Conservation (phyloP, 2,888 invertebrate species). For the Malacosoma neustria region DNA sequence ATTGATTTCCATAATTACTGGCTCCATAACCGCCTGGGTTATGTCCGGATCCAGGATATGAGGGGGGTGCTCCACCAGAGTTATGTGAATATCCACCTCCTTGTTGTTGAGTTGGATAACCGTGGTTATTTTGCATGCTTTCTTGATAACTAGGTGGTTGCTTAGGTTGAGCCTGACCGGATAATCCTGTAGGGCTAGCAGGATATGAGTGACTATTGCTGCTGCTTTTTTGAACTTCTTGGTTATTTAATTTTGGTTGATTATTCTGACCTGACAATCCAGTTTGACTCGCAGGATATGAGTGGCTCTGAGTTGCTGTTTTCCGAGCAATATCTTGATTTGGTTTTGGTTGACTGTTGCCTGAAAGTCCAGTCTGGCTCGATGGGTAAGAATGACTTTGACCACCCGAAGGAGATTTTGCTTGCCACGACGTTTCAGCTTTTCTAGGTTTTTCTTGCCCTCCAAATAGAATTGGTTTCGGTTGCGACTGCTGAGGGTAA, state of each 20-base stretch:
- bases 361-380: conserved; percentile 47
- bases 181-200: conserved; percentile 48
- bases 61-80: conserved; percentile 36
- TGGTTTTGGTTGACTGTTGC: conserved; percentile 21
- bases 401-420: conserved; percentile 29
- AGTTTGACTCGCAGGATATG: not conserved
- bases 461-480: conserved; percentile 47
- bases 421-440: conserved; percentile 34
- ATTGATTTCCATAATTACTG: conserved; percentile 31
- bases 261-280: not conserved
- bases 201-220: conserved; percentile 9
- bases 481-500: conserved; percentile 45
- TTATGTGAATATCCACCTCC: conserved; percentile 33
- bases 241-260: conserved; percentile 1
- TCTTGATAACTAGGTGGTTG: conserved; percentile 41
- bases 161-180: conserved; percentile 40
- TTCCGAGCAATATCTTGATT: conserved; percentile 1
- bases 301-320: not conserved
- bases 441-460: conserved; percentile 58
- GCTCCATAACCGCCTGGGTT: conserved; percentile 21
- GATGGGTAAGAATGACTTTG: conserved; percentile 53
- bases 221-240: not conserved
- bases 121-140: conserved; percentile 41
- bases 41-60: conserved; percentile 29
- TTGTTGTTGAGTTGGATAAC: conserved; percentile 25